phyloP scores from a whole-genome alignment of 1,140 invertebrate genomes.

The Zaprionus camerounensis region DNA sequence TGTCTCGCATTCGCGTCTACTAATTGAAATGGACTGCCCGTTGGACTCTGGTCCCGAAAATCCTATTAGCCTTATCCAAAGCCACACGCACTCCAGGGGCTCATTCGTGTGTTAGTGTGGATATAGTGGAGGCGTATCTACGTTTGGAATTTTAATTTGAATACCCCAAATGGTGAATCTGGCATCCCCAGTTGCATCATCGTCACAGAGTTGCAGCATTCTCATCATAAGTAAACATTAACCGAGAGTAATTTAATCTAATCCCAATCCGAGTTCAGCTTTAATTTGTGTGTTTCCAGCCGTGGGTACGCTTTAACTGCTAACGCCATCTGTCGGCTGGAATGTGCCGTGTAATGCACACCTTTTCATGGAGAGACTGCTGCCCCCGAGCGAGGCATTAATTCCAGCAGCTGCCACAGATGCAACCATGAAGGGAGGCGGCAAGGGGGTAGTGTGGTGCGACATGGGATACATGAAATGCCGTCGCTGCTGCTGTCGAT shows the following conservation, averaged over 20 bases:
- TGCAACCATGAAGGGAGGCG: conserved; percentile 19
- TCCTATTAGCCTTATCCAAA: conserved; percentile 64
- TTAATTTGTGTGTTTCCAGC: neutral
- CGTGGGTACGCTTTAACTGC: conserved; percentile 25
- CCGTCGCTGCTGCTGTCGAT: conserved; percentile 31
- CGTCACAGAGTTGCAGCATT: neutral
- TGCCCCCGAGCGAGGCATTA: conserved; percentile 63
- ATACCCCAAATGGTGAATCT: neutral
- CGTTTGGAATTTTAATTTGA: conserved; percentile 37
- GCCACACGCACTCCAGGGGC: conserved; percentile 39
- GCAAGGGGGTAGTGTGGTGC: too few species aligned
- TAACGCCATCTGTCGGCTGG: conserved; percentile 23
- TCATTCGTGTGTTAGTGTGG: conserved; percentile 25
- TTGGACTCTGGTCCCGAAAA: conserved; percentile 44
- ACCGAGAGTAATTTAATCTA: neutral
- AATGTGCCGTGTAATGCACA: conserved; percentile 60
- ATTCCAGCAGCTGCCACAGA: conserved; percentile 51
- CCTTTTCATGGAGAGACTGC: conserved; percentile 48
- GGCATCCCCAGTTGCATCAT: neutral
- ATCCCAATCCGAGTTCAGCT: neutral
- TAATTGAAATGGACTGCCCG: conserved; percentile 76
- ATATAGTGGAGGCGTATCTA: neutral
- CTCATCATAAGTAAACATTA: neutral
- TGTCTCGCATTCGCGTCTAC: conserved; percentile 14
- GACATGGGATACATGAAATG: conserved; percentile 23